Evolutionary conservation across 2,113 vertebrate species (phyloP).

Genomic region (Chrysochloris asiatica): DNA sequence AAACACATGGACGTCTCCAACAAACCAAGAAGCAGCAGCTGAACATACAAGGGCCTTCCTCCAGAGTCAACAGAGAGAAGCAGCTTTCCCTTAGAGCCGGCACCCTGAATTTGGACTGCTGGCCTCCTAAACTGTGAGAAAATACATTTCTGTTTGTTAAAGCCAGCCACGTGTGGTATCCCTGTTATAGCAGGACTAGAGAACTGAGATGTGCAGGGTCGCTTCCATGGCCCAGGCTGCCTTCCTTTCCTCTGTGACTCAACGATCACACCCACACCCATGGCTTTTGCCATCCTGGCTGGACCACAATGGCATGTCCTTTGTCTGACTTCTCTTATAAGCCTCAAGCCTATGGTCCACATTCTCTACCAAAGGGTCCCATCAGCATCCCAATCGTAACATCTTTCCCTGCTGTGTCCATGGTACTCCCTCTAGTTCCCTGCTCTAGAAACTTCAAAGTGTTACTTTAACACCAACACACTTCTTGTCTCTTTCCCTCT

Average conservation of each 20-base stretch:
- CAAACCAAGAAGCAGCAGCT: not conserved
- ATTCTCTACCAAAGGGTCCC: not conserved
- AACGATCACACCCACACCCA: not conserved
- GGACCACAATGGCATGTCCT: not conserved
- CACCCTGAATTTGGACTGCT: not conserved
- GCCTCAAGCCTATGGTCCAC: not conserved
- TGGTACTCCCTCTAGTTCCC: not conserved
- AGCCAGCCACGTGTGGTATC: not conserved
- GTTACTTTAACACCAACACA: not conserved
- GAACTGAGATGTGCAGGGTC: not conserved
- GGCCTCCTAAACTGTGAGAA: not conserved
- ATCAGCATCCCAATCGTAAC: not conserved
- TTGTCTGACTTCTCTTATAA: not conserved
- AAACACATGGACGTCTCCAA: not conserved
- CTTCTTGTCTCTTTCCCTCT: not conserved
- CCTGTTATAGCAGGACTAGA: not conserved
- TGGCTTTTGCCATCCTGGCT: not conserved
- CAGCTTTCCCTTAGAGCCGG: not conserved
- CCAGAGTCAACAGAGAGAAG: not conserved
- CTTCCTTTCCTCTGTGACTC: not conserved
- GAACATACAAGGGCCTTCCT: not conserved
- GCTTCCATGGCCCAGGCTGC: not conserved
- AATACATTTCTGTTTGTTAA: not conserved
- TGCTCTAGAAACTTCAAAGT: slow-evolving; percentile 27
- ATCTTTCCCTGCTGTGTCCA: not conserved